phyloP scores from a whole-genome alignment of 37 sponge, comb jelly and placozoan species.

The Halichondria panicea region DNA sequence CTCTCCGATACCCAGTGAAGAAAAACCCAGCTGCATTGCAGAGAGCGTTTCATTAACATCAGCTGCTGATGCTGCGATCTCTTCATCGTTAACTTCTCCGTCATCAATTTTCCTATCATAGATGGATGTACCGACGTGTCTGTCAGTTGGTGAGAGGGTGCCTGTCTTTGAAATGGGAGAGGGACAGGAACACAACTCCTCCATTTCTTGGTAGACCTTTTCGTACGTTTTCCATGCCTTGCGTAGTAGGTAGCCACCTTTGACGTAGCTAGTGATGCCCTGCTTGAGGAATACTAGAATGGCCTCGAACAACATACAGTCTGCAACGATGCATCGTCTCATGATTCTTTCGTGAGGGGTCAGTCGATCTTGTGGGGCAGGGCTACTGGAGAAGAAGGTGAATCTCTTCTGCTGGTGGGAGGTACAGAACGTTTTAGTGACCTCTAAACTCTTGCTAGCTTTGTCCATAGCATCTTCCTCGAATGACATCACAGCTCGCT shows the following conservation, averaged over 20 bases:
- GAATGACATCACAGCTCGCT: constrained; percentile 85
- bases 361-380: constrained; percentile 10
- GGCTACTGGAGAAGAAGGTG: not conserved
- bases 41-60: not conserved
- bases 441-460: constrained; percentile 71
- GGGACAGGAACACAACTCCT: constrained; percentile 57
- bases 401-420: constrained; percentile 3
- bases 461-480: constrained; percentile 81
- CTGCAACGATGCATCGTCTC: constrained; percentile 64
- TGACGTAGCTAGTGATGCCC: constrained; percentile 84
- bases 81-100: constrained; percentile 15
- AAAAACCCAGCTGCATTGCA: constrained; percentile 15
- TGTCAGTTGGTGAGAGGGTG: constrained; percentile 15
- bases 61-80: not conserved
- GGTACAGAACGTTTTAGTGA: constrained; percentile 73
- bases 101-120: constrained; percentile 38
- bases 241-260: constrained; percentile 87
- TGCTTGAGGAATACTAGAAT: constrained; percentile 78
- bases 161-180: constrained; percentile 53
- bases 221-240: constrained; percentile 91
- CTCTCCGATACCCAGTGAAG: not conserved
- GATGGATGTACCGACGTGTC: constrained; percentile 56
- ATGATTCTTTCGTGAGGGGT: constrained; percentile 58
- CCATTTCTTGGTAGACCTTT: constrained; percentile 61
- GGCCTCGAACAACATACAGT: constrained; percentile 84